These are phyloP conservation scores for Loris lydekkerianus DNA, from an alignment of 2,797 vertebrate species.

Conservation along the genomic window DNA sequence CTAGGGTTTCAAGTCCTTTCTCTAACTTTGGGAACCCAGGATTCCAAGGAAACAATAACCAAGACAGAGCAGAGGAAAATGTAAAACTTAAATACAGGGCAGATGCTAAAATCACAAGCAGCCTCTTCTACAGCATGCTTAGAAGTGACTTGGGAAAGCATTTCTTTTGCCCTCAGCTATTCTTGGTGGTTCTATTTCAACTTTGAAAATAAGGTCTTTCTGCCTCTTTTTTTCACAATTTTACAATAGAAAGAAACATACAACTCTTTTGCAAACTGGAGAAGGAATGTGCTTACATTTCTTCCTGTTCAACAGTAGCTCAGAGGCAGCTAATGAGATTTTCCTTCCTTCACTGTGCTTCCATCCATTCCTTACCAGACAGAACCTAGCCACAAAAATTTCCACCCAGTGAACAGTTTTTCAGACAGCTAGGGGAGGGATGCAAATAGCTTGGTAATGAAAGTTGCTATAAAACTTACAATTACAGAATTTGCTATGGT, in stretches of 20 bases:
- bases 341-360: constrained; percentile 41
- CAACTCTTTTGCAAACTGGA: constrained; percentile 62
- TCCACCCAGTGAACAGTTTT: constrained; percentile 55
- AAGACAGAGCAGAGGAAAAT: constrained; percentile 5
- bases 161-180: not conserved
- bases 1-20: not conserved
- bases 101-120: not conserved
- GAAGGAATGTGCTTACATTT: constrained; percentile 37
- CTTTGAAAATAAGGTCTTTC: constrained; percentile 61
- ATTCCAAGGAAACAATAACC: not conserved
- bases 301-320: constrained; percentile 65
- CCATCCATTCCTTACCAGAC: constrained; percentile 58
- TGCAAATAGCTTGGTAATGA: constrained; percentile 72
- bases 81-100: not conserved
- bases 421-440: constrained; percentile 49
- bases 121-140: not conserved
- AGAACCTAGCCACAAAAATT: constrained; percentile 9
- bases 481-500: constrained; percentile 75
- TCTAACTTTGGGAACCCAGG: not conserved
- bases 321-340: constrained; percentile 65
- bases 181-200: constrained; percentile 15
- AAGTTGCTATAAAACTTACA: constrained; percentile 72
- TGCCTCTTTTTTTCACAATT: constrained; percentile 64
- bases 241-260: constrained; percentile 25
- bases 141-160: not conserved